Evolutionary conservation across 2,113 vertebrate species (phyloP).

Genomic region (Strix aluco): DNA sequence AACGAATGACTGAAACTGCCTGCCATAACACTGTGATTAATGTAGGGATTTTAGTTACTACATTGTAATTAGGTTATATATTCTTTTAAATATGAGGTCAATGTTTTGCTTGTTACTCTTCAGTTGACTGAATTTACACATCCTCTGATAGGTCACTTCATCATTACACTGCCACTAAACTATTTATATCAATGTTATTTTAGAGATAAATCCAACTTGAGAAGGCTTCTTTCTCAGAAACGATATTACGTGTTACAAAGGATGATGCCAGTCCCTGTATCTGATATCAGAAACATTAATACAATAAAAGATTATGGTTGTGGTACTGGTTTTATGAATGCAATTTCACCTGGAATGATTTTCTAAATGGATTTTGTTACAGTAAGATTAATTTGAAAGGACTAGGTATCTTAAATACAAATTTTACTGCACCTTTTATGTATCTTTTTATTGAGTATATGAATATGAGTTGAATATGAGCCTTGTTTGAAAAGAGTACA

Average conservation of each 20-base stretch:
- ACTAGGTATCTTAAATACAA: slow-evolving; percentile 20
- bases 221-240: not conserved
- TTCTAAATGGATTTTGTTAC: slow-evolving; percentile 41
- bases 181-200: not conserved
- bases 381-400: slow-evolving; percentile 42
- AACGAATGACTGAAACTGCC: slow-evolving; percentile 41
- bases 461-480: not conserved
- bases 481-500: slow-evolving; percentile 17
- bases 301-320: slow-evolving; percentile 17
- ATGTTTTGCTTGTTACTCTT: not conserved
- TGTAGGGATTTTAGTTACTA: slow-evolving; percentile 3
- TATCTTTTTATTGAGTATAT: not conserved
- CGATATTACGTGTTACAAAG: not conserved
- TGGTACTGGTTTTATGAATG: slow-evolving; percentile 30
- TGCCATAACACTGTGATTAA: slow-evolving; percentile 18
- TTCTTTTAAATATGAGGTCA: slow-evolving; percentile 17
- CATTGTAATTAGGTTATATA: slow-evolving; percentile 33
- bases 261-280: not conserved
- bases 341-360: slow-evolving; percentile 47
- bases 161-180: not conserved
- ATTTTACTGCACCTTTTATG: slow-evolving; percentile 47
- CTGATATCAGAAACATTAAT: slow-evolving; percentile 12
- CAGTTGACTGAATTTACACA: slow-evolving; percentile 15
- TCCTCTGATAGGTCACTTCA: slow-evolving; percentile 6
- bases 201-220: slow-evolving; percentile 7